phyloP scores from a whole-genome alignment of 2,113 vertebrate species.

The Pterocles gutturalis region DNA sequence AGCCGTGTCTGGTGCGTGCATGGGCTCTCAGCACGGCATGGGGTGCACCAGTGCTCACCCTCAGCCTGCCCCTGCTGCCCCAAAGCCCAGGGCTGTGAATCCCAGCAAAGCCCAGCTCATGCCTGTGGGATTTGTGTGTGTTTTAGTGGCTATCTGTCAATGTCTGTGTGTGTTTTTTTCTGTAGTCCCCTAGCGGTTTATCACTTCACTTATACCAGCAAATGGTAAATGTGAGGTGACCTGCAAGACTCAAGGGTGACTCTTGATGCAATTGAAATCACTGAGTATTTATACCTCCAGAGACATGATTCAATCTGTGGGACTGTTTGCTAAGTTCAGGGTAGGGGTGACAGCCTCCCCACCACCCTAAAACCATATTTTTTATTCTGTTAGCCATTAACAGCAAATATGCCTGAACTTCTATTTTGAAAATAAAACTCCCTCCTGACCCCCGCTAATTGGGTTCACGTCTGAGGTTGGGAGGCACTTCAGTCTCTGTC shows the following conservation, averaged over 20 bases:
- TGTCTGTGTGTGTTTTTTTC: not conserved
- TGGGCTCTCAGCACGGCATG: rapidly evolving
- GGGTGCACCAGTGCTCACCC: not conserved
- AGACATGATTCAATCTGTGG: not conserved
- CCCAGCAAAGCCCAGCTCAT: not conserved
- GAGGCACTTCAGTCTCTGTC: not conserved
- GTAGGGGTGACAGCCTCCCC: not conserved
- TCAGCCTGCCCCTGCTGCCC: not conserved
- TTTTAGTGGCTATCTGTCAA: not conserved
- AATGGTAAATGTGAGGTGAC: not conserved
- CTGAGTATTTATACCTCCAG: not conserved
- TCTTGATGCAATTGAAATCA: not conserved
- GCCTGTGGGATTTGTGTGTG: rapidly evolving
- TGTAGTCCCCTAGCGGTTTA: not conserved
- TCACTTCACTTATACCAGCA: rapidly evolving
- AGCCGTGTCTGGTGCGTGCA: rapidly evolving
- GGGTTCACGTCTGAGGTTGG: not conserved
- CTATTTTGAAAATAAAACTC: not conserved
- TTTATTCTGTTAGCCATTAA: not conserved
- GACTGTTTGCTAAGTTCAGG: not conserved
- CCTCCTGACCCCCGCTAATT: not conserved
- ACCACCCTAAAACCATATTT: not conserved
- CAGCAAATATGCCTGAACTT: not conserved
- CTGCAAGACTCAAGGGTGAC: not conserved
- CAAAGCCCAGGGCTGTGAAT: rapidly evolving